Evolutionary conservation across 2,113 vertebrate species (phyloP), one percentile per base, ranked within the genome.

Genomic region (Sitta europaea): DNA sequence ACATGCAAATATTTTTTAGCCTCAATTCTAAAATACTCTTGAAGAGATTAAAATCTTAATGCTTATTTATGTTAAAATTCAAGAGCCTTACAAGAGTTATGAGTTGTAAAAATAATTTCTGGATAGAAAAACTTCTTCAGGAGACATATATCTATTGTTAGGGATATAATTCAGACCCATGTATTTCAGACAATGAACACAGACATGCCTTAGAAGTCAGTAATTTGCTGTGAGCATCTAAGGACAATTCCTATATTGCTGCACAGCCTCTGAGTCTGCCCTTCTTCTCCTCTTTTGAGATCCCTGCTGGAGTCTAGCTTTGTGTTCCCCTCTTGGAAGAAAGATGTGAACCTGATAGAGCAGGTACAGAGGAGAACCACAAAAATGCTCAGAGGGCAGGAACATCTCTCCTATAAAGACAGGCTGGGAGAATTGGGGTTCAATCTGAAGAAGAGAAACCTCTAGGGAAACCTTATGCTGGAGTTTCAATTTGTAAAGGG

Each of bases 321-420:
- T 17, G 23, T 16, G 6, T 2, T 53, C n/a, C 20, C 6, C 5
- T 16, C 1, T 2, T 11, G 25, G 20, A 43, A 33, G 23, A 43
- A 51, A n/a, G 7, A 10, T 13, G 6, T 36, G 12, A 50, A 57
- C 19, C 15, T 51, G 15, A 24, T 21, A 24, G 27, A 24, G 12
- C 33, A 51, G 28, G 27, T 58, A 27, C 15, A 45, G 28, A n/a
- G 24, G 33, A 45, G 20, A 4, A 11, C 24, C 57, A 51, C 17
- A 22, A 45, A 63, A 65, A 14, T n/a, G 8, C 11, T 57, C 36
- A 71, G 17, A 40, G 28, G 17, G 17, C 38, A 65, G 58, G 51
- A 84, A 27, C 16, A 50, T 14, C 43, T 58, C 13, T 65, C 16
- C 11, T 54, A 1, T 61, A 35, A 61, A 53, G 16, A 27, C 9